Evolutionary conservation across 2,888 invertebrate species (phyloP).

Genomic region (Biston stratarius): DNA sequence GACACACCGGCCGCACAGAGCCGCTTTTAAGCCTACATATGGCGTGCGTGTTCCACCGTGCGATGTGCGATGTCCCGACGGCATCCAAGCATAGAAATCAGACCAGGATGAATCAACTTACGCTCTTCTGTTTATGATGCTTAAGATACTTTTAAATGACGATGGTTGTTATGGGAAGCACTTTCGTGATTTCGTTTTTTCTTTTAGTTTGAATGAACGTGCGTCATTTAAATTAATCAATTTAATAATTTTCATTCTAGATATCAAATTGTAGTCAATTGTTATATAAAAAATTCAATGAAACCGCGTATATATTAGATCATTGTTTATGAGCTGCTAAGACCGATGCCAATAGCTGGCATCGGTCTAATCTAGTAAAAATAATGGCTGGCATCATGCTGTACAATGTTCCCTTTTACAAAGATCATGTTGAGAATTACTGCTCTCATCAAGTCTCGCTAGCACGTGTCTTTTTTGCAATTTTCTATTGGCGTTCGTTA

Average conservation of each 20-base stretch:
- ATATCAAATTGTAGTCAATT: too few species aligned
- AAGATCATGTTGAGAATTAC: too few species aligned
- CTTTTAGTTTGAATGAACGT: not conserved
- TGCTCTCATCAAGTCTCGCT: not conserved
- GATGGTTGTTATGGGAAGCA: not conserved
- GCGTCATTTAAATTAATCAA: not conserved
- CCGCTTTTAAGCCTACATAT: slow-evolving; percentile 85
- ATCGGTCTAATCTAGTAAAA: too few species aligned
- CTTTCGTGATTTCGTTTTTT: not conserved
- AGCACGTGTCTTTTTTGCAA: not conserved
- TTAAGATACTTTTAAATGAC: slow-evolving; percentile 4
- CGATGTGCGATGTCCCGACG: slow-evolving; percentile 62
- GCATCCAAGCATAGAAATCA: slow-evolving; percentile 85
- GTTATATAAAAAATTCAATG: too few species aligned
- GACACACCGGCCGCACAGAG: slow-evolving; percentile 88
- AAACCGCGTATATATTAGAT: too few species aligned
- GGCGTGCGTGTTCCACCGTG: slow-evolving; percentile 63
- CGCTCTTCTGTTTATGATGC: slow-evolving; percentile 12
- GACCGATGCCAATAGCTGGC: not conserved
- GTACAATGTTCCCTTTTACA: too few species aligned
- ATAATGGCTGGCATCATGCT: too few species aligned
- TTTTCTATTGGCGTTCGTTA: not conserved
- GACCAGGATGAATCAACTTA: slow-evolving; percentile 64
- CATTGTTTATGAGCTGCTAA: not conserved
- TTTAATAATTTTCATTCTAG: too few species aligned